Evolutionary conservation across 2,797 vertebrate species (phyloP).

Genomic region (Anguilla megastoma): DNA sequence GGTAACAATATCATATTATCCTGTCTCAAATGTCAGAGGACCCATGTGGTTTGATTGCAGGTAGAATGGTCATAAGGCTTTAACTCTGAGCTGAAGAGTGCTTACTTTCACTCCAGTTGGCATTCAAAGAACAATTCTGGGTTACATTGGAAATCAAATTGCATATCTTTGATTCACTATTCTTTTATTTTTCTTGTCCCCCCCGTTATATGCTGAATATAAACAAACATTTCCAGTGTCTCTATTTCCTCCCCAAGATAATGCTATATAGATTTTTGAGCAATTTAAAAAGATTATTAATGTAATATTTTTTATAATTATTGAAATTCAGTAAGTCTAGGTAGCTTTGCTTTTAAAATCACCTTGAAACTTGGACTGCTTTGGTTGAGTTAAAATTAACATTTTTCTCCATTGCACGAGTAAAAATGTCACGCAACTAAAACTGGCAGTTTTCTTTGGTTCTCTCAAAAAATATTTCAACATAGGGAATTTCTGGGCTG

Average conservation of each 20-base stretch:
- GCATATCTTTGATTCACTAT: not conserved
- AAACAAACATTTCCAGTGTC: not conserved
- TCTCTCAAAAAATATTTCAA: too few species aligned
- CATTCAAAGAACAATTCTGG: not conserved
- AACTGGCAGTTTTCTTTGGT: too few species aligned
- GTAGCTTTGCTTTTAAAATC: not conserved
- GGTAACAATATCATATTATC: not conserved
- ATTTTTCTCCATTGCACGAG: not conserved
- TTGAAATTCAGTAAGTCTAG: not conserved
- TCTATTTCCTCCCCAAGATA: not conserved
- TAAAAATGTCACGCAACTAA: not conserved
- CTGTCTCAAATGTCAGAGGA: not conserved
- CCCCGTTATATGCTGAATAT: not conserved
- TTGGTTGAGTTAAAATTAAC: not conserved
- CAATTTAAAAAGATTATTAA: not conserved
- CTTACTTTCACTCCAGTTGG: not conserved
- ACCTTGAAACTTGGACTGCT: not conserved
- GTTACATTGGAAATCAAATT: not conserved
- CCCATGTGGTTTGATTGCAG: not conserved
- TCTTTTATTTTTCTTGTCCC: not conserved
- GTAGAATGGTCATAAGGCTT: not conserved
- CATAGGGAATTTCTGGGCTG: too few species aligned
- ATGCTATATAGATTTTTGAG: not conserved
- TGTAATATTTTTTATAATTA: not conserved
- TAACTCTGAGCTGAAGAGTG: not conserved